Conservation (phyloP, 2,888 invertebrate species). For the Yponomeuta cagnagella region DNA sequence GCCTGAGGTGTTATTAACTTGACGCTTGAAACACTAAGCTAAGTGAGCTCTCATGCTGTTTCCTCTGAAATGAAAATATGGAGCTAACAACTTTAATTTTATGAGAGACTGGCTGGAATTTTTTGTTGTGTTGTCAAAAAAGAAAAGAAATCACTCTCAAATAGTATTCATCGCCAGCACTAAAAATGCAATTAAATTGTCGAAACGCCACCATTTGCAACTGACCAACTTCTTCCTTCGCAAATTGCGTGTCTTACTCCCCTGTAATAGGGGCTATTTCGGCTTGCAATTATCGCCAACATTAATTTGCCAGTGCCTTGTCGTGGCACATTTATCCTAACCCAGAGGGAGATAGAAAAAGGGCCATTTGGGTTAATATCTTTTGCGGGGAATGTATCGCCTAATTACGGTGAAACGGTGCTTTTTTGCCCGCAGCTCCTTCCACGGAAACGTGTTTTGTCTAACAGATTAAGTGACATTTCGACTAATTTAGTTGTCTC, state of each 20-base stretch:
- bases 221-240: not conserved
- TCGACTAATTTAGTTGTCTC: slow-evolving; percentile 16
- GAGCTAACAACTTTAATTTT: too few species aligned
- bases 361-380: slow-evolving; percentile 49
- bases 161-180: slow-evolving; percentile 6
- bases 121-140: not conserved
- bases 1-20: too few species aligned
- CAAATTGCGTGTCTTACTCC: not conserved
- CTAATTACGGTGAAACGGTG: slow-evolving; percentile 47
- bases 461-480: slow-evolving; percentile 19
- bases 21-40: too few species aligned
- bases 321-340: slow-evolving; percentile 12
- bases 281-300: not conserved
- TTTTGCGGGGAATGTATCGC: slow-evolving; percentile 44
- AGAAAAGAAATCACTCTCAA: not conserved
- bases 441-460: slow-evolving; percentile 12
- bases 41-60: too few species aligned
- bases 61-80: too few species aligned
- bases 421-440: slow-evolving; percentile 31
- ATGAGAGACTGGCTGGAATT: not conserved
- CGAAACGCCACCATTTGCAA: slow-evolving; percentile 4
- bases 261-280: not conserved
- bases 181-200: slow-evolving; percentile 13
- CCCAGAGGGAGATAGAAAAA: slow-evolving; percentile 31
- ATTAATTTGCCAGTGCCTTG: slow-evolving; percentile 4